These are phyloP conservation scores for Brotula barbata DNA, from an alignment of 2,797 vertebrate genomes.

Conservation along the genomic window DNA sequence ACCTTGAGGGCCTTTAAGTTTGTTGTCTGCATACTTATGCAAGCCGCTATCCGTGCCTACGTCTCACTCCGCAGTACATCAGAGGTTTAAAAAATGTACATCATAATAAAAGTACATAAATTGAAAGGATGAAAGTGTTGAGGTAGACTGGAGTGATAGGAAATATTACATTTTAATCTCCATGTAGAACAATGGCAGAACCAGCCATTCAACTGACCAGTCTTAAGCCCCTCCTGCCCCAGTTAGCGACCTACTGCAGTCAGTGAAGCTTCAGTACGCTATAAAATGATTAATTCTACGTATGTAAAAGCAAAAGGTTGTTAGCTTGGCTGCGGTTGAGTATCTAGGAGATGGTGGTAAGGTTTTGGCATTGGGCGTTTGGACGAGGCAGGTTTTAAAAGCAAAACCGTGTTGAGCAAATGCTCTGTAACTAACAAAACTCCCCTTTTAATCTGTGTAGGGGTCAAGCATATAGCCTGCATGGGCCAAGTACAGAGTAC, in stretches of 20 bases:
- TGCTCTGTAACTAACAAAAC: not conserved
- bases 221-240: too few species aligned
- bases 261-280: not conserved
- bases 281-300: not conserved
- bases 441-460: not conserved
- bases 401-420: conserved; percentile 1
- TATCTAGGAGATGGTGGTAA: not conserved
- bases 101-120: too few species aligned
- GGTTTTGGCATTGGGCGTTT: too few species aligned
- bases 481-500: conserved; percentile 10
- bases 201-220: too few species aligned
- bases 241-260: not conserved
- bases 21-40: not conserved
- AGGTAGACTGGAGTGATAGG: conserved; percentile 2
- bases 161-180: not conserved
- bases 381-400: not conserved
- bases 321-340: not conserved
- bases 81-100: too few species aligned
- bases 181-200: too few species aligned
- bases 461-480: conserved; percentile 16
- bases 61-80: too few species aligned
- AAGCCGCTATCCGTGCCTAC: not conserved
- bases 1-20: not conserved
- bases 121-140: not conserved
- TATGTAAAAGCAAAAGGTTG: not conserved